A percentile compares a stretch with the other conserved stretches of the same genome.
Evolutionary conservation across 2,797 vertebrate species (phyloP).

Genomic region (Platalea minor): DNA sequence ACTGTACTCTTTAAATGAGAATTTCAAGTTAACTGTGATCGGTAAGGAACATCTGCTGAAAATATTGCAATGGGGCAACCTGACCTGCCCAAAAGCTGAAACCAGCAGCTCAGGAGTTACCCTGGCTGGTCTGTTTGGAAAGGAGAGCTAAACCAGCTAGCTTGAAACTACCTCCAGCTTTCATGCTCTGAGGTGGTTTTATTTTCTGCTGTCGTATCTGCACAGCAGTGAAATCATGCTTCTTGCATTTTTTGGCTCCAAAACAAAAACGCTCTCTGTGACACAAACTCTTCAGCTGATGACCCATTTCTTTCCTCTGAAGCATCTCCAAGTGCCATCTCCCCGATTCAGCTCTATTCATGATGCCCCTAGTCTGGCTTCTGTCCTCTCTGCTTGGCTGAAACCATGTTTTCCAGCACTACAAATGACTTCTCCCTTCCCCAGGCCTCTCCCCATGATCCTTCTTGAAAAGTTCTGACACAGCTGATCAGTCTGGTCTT

Average conservation of each 20-base stretch:
- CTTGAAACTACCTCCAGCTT: background rate
- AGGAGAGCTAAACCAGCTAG: background rate
- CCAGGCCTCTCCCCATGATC: background rate
- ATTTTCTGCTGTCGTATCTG: background rate
- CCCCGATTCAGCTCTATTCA: background rate
- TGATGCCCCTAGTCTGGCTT: background rate
- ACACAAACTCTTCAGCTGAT: background rate
- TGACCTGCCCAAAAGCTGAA: background rate
- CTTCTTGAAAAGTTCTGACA: background rate
- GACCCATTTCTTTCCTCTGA: background rate
- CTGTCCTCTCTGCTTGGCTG: background rate
- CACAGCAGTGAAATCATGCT: background rate
- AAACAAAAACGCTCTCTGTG: background rate
- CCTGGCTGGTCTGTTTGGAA: background rate
- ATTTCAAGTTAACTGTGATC: background rate
- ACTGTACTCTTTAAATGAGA: background rate
- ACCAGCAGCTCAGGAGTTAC: background rate
- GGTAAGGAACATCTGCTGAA: background rate
- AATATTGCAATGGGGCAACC: background rate
- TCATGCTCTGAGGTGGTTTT: background rate
- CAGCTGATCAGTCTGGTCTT: background rate
- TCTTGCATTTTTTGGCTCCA: background rate
- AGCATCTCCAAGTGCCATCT: background rate
- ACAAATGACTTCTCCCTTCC: background rate
- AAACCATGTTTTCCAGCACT: background rate